Base-by-base conservation (phyloP, 1,140 invertebrate species). In the Pinna nobilis region DNA sequence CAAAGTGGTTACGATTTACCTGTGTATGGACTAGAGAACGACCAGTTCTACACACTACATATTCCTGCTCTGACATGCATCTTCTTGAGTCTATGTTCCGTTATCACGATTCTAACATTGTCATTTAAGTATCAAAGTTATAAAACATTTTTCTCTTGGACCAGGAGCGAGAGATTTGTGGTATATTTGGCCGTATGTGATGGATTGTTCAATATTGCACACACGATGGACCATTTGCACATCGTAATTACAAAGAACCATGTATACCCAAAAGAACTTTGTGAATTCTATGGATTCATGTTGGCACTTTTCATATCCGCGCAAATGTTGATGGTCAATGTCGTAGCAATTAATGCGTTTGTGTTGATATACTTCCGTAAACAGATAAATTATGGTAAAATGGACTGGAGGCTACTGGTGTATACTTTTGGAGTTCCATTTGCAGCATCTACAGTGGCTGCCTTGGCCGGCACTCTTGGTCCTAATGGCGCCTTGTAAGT, bases 401-500 rank as follows among this genome's bases (percentile, higher is more conserved):
- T 68, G 23, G 71, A 74, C 37, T 74, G 65, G 64, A 59, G 47
- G 44, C 47, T 74, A 5, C 57, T 74, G 5, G 2, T 44, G 2
- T 74, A 51, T 28, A 74, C 71, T 0, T 63, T 63, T 18, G 57
- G 64, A 15, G 23, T 53, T 15, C 71, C 71, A 0, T 68, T 67
- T 18, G 20, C 68, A 23, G 64, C 39, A 20, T 41, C 53, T 3
- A 39, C 55, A 2, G n/a, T 68, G 1, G 71, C 71, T 11, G 65
- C 57, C 2, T 25, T 63, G 23, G 11, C 44, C 23, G 71, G 33
- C 18, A 60, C 57, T 50, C 59, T 74, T 5, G 71, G 71, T 33
- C 44, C 71, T 28, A 68, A 66, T 53, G 71, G 71, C 7, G 59
- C 71, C 33, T 74, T 74, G 71, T 74, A 63, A 67, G 71, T 74